A percentile compares a stretch with the other conserved stretches of the same genome.
These are phyloP conservation scores for Danaus plexippus DNA, from an alignment of 1,140 invertebrate genomes.

Conservation along the genomic window DNA sequence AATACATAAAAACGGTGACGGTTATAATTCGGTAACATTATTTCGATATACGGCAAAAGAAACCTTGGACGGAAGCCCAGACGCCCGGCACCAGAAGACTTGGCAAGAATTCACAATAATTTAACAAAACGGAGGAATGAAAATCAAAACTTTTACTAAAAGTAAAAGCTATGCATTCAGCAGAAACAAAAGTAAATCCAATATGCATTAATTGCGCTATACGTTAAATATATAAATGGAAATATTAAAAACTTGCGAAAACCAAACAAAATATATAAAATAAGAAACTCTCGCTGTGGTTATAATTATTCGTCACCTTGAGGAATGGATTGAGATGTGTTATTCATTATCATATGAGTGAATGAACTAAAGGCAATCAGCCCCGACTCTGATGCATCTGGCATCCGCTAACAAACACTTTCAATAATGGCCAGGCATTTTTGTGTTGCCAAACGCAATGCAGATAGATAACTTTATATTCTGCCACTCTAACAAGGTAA, in stretches of 20 bases:
- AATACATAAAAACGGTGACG: not conserved
- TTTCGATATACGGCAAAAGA: slow-evolving; percentile 20
- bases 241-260: too few species aligned
- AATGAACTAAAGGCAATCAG: slow-evolving; percentile 12
- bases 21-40: slow-evolving; percentile 7
- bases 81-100: slow-evolving; percentile 19
- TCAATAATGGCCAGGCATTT: slow-evolving; percentile 18
- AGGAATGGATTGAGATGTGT: slow-evolving; percentile 3
- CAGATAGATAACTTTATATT: slow-evolving; percentile 21
- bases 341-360: slow-evolving; percentile 11
- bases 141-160: too few species aligned
- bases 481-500: slow-evolving; percentile 2
- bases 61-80: slow-evolving; percentile 21
- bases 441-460: slow-evolving; percentile 34
- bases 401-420: slow-evolving; percentile 16
- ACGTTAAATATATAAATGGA: too few species aligned
- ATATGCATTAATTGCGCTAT: too few species aligned
- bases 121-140: too few species aligned
- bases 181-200: too few species aligned
- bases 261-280: too few species aligned
- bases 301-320: slow-evolving; percentile 15
- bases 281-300: slow-evolving; percentile 7
- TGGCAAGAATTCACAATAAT: slow-evolving; percentile 18
- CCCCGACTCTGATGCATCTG: slow-evolving; percentile 13
- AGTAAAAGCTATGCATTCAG: too few species aligned